Base-by-base conservation (phyloP, 2,113 vertebrate species). In the Strix uralensis region DNA sequence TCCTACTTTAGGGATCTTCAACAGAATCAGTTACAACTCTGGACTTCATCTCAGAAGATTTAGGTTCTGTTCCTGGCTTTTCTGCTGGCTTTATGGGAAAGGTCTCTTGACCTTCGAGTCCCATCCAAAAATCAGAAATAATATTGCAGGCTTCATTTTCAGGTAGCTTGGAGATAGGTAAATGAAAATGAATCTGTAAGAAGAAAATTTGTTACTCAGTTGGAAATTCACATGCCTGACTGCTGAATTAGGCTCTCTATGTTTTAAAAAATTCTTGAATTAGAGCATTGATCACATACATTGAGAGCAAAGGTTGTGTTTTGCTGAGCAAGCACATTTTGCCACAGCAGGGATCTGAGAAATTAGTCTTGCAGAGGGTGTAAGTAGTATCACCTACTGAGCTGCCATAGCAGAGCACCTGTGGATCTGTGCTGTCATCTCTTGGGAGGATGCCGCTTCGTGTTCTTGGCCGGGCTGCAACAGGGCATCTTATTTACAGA, bases 391-490 rank as follows among this genome's bases (percentile, higher is more conserved):
- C 2, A 2, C n/a, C 40, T 77, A 5, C 46, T 38, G 51, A 81
- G 34, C 23, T 38, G 52, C n/a, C 18, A 2, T 4, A n/a, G 73
- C 69, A 73, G 40, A 69, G 46, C 66, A 32, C 22, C 42, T 55
- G 22, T 57, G 71, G n/a, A 15, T 59, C 52, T 67, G 52, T 82
- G 62, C 70, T 52, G 29, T 83, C 26, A 2, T 11, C 23, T 51
- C 42, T 34, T 16, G 27, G 1, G 4, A 54, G 46, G n/a, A 34
- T 69, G 26, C 40, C 20, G 4, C 69, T 58, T 51, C 0, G 0
- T 36, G 22, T 63, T n/a, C 52, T 74, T 44, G 58, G 74, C 57
- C 57, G 58, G 46, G 47, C 42, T 86, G 71, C 47, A 63, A n/a
- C 25, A 59, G 30, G 7, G 23, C 13, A 26, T 47, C 19, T 26